These are phyloP conservation scores for Anoura caudifer DNA, from an alignment of 2,113 vertebrate species.

Conservation along the genomic window DNA sequence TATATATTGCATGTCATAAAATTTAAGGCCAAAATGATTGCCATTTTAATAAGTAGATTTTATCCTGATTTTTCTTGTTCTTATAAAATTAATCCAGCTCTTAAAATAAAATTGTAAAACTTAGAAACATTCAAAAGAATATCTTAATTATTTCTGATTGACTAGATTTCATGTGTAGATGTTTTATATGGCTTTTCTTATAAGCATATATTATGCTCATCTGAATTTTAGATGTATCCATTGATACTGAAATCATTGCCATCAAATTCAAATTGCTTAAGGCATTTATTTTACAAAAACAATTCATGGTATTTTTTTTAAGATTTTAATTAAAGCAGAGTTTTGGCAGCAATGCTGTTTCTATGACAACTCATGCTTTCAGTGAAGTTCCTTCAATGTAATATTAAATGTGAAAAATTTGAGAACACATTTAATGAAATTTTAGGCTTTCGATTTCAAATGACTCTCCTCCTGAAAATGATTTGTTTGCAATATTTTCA, in stretches of 20 bases:
- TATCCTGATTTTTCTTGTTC: neutral
- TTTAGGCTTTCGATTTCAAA: conserved; percentile 46
- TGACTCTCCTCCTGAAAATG: neutral
- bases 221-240: neutral
- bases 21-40: neutral
- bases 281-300: conserved; percentile 35
- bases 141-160: neutral
- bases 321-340: neutral
- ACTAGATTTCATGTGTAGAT: neutral
- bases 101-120: conserved; percentile 11
- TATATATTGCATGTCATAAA: neutral
- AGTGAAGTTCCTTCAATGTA: conserved; percentile 57
- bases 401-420: conserved; percentile 64
- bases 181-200: neutral
- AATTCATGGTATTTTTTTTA: conserved; percentile 20
- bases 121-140: neutral
- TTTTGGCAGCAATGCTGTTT: conserved; percentile 31
- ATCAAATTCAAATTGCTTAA: conserved; percentile 44
- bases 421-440: conserved; percentile 67
- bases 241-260: neutral
- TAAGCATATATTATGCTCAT: neutral
- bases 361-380: conserved; percentile 35
- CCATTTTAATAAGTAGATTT: neutral
- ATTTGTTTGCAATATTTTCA: conserved; percentile 28
- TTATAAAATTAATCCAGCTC: conserved; percentile 6